These are phyloP conservation scores for Xestia sexstrigata DNA, from an alignment of 2,888 invertebrate genomes.

Conservation along the genomic window DNA sequence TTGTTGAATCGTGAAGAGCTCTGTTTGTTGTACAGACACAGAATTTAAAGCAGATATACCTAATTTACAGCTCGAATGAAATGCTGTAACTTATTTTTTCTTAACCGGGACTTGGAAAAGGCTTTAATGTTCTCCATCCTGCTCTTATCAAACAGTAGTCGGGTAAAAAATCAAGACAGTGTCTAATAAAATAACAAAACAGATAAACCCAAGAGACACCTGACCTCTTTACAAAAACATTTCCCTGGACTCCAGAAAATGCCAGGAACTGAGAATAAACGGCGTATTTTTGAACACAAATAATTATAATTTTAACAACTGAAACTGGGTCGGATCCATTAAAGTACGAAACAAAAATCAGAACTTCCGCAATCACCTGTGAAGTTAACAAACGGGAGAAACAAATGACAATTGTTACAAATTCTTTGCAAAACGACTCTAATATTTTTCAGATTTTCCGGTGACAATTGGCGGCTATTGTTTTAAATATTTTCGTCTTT, in stretches of 20 bases:
- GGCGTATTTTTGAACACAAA: constrained; percentile 47
- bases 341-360: constrained; percentile 61
- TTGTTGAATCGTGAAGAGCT: constrained; percentile 47
- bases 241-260: constrained; percentile 15
- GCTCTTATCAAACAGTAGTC: neutral
- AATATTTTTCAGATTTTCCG: constrained; percentile 53
- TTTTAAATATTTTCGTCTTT: constrained; percentile 11
- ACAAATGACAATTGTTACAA: constrained; percentile 56
- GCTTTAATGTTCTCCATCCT: neutral
- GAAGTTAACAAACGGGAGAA: constrained; percentile 58
- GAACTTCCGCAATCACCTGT: constrained; percentile 66
- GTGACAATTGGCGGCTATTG: constrained; percentile 55
- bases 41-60: constrained; percentile 23
- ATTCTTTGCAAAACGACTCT: constrained; percentile 54
- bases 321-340: constrained; percentile 57
- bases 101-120: neutral
- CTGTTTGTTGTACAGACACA: constrained; percentile 33
- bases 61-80: constrained; percentile 18
- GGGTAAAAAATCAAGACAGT: constrained; percentile 7
- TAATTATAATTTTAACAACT: constrained; percentile 49
- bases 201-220: constrained; percentile 20
- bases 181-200: constrained; percentile 18
- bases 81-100: constrained; percentile 1
- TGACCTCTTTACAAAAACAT: constrained; percentile 36
- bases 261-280: constrained; percentile 23